Base-by-base conservation (phyloP, 2,797 vertebrate genomes). In the Tragelaphus eurycerus region DNA sequence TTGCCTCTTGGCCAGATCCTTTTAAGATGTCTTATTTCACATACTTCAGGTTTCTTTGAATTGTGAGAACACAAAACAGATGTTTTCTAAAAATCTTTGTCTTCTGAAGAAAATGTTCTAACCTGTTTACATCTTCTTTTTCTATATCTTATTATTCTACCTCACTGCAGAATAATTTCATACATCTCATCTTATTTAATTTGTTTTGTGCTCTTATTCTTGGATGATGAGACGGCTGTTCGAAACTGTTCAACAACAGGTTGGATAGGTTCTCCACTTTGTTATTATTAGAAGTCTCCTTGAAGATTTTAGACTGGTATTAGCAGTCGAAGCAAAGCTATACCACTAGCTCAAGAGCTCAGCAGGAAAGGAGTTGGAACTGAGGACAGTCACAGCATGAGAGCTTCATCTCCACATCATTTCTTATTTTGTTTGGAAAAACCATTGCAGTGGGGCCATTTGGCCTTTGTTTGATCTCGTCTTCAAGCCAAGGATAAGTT, bases 341-440 rank as follows among this genome's bases (percentile, higher is more conserved):
- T 1, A 79, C 6, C 9, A 52, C 25, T 62, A 83, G 74, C 34
- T 84, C 34, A 90, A 64, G 93, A 52, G 59, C 79, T 95, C 46
- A 46, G 59, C 2, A 52, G 83, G 62, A 78, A 82, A n/a, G 79
- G 86, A 95, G 62, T 0, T 79, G 88, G 76, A 78, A 84, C 31
- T 29, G 29, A 0, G n/a, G 92, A 74, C 15, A 13, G 34, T 48
- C 52, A 21, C 85, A 48, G 88, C 23, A 38, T 1, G 50, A 94
- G n/a, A 55, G 78, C 50, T 50, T 79, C n/a, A 79, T 91, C 62
- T 81, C 67, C 86, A 89, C 55, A 54, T 78, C 4, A 23, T 93
- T 86, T 92, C 89, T 82, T 67, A 82, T 55, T 97, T 81, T 91
- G 52, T 94, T 90, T 85, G 92, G 83, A 91, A 93, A 91, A 90